Evolutionary conservation across 2,888 invertebrate species (phyloP).

Genomic region (Auanema freiburgensis): DNA sequence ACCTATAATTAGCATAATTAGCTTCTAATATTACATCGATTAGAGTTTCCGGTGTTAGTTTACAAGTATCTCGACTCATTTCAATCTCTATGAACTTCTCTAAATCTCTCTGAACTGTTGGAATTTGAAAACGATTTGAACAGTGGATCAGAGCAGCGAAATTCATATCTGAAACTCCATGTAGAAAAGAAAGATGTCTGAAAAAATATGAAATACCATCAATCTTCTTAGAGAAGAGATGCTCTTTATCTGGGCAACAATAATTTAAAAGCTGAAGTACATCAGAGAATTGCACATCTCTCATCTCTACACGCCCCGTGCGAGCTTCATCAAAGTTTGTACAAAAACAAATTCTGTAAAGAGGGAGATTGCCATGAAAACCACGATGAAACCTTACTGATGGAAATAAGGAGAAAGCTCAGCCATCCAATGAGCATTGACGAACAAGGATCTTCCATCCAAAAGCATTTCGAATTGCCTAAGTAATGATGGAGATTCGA

Average conservation of each 20-base stretch:
- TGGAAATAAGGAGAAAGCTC: conserved; percentile 22
- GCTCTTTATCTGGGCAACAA: conserved; percentile 16
- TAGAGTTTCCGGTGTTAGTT: conserved; percentile 20
- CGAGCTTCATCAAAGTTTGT: conserved; percentile 12
- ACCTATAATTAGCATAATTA: conserved; percentile 16
- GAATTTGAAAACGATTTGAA: conserved; percentile 19
- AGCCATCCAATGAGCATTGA: conserved; percentile 18
- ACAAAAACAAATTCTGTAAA: conserved; percentile 10
- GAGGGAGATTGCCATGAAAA: not conserved
- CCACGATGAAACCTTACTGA: conserved; percentile 9
- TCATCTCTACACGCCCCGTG: conserved; percentile 5
- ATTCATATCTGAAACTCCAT: conserved; percentile 15
- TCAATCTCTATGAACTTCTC: conserved; percentile 15
- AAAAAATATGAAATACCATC: conserved; percentile 8
- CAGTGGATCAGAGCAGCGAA: conserved; percentile 19
- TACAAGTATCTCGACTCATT: conserved; percentile 8
- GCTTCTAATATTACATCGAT: conserved; percentile 20
- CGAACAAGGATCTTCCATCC: conserved; percentile 13
- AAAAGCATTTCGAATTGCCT: conserved; percentile 18
- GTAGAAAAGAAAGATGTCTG: not conserved
- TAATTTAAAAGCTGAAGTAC: conserved; percentile 18
- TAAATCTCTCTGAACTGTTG: conserved; percentile 7
- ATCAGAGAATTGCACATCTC: conserved; percentile 11
- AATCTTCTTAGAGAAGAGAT: conserved; percentile 13
- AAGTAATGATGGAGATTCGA: not conserved